phyloP scores from a whole-genome alignment of 1,140 invertebrate genomes.

The Aphelenchoides fujianensis region DNA sequence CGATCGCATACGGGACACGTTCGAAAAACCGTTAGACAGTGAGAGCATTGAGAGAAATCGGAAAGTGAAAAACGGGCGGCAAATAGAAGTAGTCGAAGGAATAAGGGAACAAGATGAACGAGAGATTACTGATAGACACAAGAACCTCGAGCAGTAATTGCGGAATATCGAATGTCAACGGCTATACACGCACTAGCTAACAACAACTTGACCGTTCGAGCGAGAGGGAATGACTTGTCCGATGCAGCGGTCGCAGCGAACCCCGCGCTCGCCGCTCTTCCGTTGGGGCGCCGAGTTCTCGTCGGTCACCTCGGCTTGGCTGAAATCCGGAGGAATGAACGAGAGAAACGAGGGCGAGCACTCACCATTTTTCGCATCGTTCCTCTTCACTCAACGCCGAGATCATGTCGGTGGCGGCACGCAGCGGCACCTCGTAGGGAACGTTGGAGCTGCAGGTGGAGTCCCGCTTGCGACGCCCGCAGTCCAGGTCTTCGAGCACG shows the following conservation, averaged over 20 bases:
- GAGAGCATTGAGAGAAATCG: background rate
- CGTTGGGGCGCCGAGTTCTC: slow-evolving; percentile 6
- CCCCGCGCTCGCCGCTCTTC: slow-evolving; percentile 5
- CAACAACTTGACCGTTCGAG: slow-evolving; percentile 19
- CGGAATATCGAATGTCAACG: no score
- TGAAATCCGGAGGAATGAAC: slow-evolving; percentile 16
- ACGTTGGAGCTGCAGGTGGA: slow-evolving; percentile 31
- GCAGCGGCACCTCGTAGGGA: slow-evolving; percentile 6
- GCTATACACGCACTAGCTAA: background rate
- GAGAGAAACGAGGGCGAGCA: background rate
- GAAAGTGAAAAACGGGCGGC: background rate
- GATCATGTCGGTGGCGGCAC: background rate
- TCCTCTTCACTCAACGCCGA: slow-evolving; percentile 8
- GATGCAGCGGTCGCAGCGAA: background rate
- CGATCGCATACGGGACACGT: background rate
- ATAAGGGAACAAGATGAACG: background rate
- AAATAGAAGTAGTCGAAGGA: background rate
- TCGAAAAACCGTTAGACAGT: background rate
- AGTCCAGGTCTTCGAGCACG: slow-evolving; percentile 27
- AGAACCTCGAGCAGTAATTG: no score
- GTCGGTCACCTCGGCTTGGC: slow-evolving; percentile 7
- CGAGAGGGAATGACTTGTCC: slow-evolving; percentile 2
- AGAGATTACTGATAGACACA: background rate
- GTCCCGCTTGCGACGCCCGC: slow-evolving; percentile 20
- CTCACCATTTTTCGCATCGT: slow-evolving; percentile 13